A percentile compares a stretch with the other conserved stretches of the same genome.
These are phyloP conservation scores for Centropus unirufus DNA, from an alignment of 2,113 vertebrate genomes.

Conservation along the genomic window DNA sequence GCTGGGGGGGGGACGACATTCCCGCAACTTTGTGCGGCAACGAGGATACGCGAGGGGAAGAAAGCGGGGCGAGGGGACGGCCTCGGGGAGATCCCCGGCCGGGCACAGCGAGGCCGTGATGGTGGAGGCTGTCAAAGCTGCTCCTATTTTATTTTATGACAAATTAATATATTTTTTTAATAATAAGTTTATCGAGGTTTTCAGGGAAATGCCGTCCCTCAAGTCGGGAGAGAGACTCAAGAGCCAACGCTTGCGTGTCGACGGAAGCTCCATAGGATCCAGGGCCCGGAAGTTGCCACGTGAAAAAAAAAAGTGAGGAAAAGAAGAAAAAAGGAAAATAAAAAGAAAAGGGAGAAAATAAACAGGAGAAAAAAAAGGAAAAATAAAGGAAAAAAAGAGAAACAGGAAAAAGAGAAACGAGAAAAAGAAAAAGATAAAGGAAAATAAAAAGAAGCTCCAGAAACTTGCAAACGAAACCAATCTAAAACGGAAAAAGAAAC, in stretches of 20 bases:
- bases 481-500: neutral
- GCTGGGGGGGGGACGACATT: accelerated
- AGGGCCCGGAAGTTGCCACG: accelerated
- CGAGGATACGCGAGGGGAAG: too few species aligned
- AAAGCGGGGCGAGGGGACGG: accelerated
- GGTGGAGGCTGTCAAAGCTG: accelerated
- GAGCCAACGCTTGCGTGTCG: accelerated
- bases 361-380: too few species aligned
- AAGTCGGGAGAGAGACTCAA: neutral
- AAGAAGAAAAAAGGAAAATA: accelerated
- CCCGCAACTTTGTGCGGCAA: accelerated
- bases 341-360: accelerated
- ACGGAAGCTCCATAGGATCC: neutral
- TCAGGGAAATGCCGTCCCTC: neutral
- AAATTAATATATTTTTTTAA: neutral
- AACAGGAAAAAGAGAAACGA: too few species aligned
- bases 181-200: neutral
- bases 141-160: neutral
- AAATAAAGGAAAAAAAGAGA: too few species aligned
- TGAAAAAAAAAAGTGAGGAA: neutral
- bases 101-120: neutral
- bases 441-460: too few species aligned
- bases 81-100: too few species aligned
- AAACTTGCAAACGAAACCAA: neutral
- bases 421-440: too few species aligned